Evolutionary conservation across 2,113 vertebrate species (phyloP).

Genomic region (Collichthys lucidus): DNA sequence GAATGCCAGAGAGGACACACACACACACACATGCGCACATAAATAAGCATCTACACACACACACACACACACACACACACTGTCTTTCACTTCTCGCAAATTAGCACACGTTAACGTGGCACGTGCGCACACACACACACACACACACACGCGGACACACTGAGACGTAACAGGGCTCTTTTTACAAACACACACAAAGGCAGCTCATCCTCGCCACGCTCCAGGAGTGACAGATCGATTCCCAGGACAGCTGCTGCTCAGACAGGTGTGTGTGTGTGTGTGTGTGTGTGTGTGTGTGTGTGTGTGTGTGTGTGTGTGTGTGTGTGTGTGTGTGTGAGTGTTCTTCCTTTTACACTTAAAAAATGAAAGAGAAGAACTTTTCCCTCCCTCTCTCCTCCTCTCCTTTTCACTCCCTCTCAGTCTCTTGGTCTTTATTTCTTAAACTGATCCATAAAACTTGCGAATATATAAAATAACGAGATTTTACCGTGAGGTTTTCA

Average conservation of each 20-base stretch:
- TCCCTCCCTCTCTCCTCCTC: too few relatives aligned
- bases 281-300: too few relatives aligned
- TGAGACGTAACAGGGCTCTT: conserved; percentile 45
- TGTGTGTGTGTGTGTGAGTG: conserved; percentile 31
- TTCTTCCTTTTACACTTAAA: conserved; percentile 64
- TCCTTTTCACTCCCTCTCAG: not conserved
- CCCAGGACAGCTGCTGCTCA: conserved; percentile 74
- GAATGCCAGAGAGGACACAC: conserved; percentile 52
- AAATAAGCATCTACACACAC: not conserved
- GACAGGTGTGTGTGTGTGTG: conserved; percentile 75
- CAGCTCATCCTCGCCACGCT: conserved; percentile 62
- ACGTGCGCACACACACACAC: conserved; percentile 16
- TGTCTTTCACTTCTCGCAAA: conserved; percentile 37
- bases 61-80: not conserved
- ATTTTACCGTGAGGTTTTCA: not conserved
- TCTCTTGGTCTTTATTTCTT: not conserved
- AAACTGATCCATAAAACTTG: not conserved
- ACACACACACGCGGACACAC: not conserved
- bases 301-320: too few relatives aligned
- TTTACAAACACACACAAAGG: conserved; percentile 66
- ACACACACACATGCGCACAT: not conserved
- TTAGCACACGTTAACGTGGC: conserved; percentile 11
- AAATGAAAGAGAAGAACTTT: conserved; percentile 57
- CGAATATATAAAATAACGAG: not conserved
- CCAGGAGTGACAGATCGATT: conserved; percentile 72